Evolutionary conservation across 2,797 vertebrate genomes (phyloP), one percentile per base, ranked within the genome.

Genomic region (Lerista edwardsae): DNA sequence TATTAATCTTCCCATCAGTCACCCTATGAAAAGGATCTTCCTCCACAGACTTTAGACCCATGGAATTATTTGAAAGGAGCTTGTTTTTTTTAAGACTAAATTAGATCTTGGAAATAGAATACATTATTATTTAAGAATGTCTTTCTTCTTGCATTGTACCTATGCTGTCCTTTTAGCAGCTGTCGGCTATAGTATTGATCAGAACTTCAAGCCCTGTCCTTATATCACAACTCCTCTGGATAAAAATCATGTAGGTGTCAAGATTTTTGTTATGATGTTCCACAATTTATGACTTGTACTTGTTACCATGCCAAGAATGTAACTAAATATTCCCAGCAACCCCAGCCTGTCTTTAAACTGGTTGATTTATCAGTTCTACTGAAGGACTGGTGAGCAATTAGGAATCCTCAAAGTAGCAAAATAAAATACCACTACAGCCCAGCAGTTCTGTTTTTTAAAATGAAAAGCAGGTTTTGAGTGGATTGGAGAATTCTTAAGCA

Each of bases 101-200:
- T 27, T 72, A 2, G 36, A 41, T 39, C 36, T 71, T 59, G 44
- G 31, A 39, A 39, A 59, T 2, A 36, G 68, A 59, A 41, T 41
- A 44, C 19, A 67, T 51, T 31, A 14, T 25, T 47, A n/a, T n/a
- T 31, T 4, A 75, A 75, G 25, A 76, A 29, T 69, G 23, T 6
- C 4, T 36, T 77, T 34, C 59, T 76, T 55, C 64, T 67, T 68
- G 39, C 59, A 19, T 51, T 59, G 31, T 51, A 21, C 71, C 77
- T 71, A 29, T 71, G 10, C 14, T 84, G 67, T 57, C 29, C 23
- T 69, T 12, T 47, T 57, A 71, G 15, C 59, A 59, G 59, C 65
- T 41, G 74, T 57, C 51, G 69, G 31, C 29, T 59, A n/a, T 59
- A 71, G 68, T 84, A 69, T 61, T 84, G 55, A 77, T 69, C 39